phyloP scores from a whole-genome alignment of 2,113 vertebrate genomes.

The Aegotheles bennettii region DNA sequence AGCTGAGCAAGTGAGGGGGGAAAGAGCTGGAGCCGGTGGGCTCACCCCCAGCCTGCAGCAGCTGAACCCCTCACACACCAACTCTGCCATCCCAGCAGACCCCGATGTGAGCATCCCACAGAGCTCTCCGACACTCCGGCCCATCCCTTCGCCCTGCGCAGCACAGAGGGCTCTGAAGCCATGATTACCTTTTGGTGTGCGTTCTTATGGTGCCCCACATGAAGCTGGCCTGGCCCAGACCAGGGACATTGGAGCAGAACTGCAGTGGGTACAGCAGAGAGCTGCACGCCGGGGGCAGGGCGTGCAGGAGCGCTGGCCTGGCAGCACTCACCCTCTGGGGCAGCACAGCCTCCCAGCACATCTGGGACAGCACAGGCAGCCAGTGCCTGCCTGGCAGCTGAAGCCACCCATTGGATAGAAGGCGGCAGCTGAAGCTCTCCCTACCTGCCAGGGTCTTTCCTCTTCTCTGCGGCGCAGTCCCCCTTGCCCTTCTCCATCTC shows the following conservation, averaged over 20 bases:
- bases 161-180: accelerated
- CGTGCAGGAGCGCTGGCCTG: accelerated
- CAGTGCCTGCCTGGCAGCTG: neutral
- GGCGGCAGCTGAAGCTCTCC: neutral
- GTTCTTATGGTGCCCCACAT: neutral
- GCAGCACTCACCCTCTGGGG: neutral
- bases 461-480: constrained; percentile 34
- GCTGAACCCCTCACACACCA: neutral
- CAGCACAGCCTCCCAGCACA: neutral
- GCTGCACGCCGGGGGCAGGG: accelerated
- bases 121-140: neutral
- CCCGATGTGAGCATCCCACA: accelerated
- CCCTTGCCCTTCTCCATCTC: constrained; percentile 66
- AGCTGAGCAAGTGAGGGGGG: accelerated
- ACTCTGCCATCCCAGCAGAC: neutral
- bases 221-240: neutral
- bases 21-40: neutral
- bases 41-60: accelerated
- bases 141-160: neutral
- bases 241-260: accelerated
- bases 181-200: neutral
- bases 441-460: constrained; percentile 80
- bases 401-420: neutral
- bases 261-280: accelerated
- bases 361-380: neutral